A percentile compares a stretch with the other conserved stretches of the same genome.
Evolutionary conservation across 1,140 invertebrate species (phyloP).

Genomic region (Telenomus remus): DNA sequence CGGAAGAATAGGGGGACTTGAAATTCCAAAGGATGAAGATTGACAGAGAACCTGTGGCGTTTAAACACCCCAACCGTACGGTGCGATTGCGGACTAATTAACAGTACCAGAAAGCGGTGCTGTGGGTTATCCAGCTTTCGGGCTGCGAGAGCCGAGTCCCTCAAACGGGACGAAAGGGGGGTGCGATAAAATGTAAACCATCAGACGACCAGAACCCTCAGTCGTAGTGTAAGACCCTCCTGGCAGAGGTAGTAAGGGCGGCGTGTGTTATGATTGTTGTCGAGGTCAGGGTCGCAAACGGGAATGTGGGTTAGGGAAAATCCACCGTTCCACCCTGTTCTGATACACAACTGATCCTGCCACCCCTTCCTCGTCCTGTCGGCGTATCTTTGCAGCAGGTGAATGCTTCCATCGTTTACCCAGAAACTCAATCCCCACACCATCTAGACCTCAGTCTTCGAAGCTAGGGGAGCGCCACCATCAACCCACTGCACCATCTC

Average conservation of each 20-base stretch:
- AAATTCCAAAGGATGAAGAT: not conserved
- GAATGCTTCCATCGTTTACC: slow-evolving; percentile 23
- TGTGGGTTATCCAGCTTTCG: slow-evolving; percentile 39
- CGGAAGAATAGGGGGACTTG: not conserved
- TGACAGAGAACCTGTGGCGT: not conserved
- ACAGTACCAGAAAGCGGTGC: slow-evolving; percentile 26
- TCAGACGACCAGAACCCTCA: slow-evolving; percentile 55
- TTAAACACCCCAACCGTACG: not conserved
- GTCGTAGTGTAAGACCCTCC: slow-evolving; percentile 59
- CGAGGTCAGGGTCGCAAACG: slow-evolving; percentile 58
- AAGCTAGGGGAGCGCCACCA: slow-evolving; percentile 59
- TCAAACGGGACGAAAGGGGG: slow-evolving; percentile 50
- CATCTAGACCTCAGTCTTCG: not conserved
- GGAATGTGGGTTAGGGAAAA: slow-evolving; percentile 61
- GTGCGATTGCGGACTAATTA: slow-evolving; percentile 44
- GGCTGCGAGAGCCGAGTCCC: slow-evolving; percentile 40
- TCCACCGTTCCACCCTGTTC: slow-evolving; percentile 48
- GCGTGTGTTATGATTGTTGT: slow-evolving; percentile 62
- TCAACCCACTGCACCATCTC: slow-evolving; percentile 53
- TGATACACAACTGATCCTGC: slow-evolving; percentile 43
- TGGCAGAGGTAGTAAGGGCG: slow-evolving; percentile 60
- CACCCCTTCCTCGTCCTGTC: slow-evolving; percentile 32
- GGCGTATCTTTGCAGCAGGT: slow-evolving; percentile 47
- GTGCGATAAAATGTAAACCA: slow-evolving; percentile 60
- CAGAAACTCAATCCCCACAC: slow-evolving; percentile 19